These are phyloP conservation scores for Aphelenchoides bicaudatus DNA, from an alignment of 2,888 invertebrate species.

Conservation along the genomic window DNA sequence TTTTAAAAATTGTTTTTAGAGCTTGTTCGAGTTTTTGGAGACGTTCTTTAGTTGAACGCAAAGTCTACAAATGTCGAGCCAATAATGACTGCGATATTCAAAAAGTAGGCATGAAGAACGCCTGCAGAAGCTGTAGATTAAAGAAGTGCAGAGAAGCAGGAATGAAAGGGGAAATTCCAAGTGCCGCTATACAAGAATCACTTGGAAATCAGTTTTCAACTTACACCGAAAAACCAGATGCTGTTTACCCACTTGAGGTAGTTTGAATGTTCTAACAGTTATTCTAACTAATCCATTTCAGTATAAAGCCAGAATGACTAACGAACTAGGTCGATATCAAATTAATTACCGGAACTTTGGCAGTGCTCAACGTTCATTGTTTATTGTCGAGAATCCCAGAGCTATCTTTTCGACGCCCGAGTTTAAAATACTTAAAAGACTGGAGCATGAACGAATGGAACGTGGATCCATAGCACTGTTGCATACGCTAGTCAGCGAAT, in stretches of 20 bases:
- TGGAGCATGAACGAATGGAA: slow-evolving; percentile 18
- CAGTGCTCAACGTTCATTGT: slow-evolving; percentile 13
- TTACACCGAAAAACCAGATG: background rate
- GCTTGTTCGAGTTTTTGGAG: slow-evolving; percentile 18
- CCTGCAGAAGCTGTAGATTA: slow-evolving; percentile 15
- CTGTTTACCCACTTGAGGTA: background rate
- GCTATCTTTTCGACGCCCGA: slow-evolving; percentile 13
- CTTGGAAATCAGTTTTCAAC: background rate
- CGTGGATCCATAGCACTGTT: slow-evolving; percentile 4
- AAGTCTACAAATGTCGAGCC: slow-evolving; percentile 12
- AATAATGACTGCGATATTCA: slow-evolving; percentile 3
- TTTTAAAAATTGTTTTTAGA: too few species aligned
- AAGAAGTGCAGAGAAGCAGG: slow-evolving; percentile 10
- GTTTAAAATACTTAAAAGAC: slow-evolving; percentile 12
- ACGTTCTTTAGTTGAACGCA: slow-evolving; percentile 14
- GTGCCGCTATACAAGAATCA: background rate
- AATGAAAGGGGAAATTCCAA: slow-evolving; percentile 17
- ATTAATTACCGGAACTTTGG: slow-evolving; percentile 12
- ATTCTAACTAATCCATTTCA: too few species aligned
- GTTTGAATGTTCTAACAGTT: background rate
- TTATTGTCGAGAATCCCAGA: slow-evolving; percentile 18
- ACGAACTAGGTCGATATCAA: background rate
- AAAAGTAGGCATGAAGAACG: background rate
- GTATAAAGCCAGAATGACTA: background rate
- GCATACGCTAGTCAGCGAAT: slow-evolving; percentile 7